Percentiles rank a stretch among this genome's conserved stretches.
phyloP scores from a whole-genome alignment of 2,797 vertebrate genomes.

The Lates japonicus region DNA sequence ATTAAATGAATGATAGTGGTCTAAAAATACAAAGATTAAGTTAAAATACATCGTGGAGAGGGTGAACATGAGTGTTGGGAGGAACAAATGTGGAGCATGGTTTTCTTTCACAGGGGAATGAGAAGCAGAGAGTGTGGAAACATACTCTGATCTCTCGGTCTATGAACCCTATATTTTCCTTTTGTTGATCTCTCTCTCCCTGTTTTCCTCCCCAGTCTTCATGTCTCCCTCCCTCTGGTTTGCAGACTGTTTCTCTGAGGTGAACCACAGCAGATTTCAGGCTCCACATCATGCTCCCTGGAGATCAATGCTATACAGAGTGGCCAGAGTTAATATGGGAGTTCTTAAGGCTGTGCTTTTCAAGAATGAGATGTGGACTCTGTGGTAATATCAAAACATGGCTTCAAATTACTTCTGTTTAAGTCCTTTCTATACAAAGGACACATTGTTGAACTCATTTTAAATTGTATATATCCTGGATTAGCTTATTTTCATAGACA shows the following conservation, averaged over 20 bases:
- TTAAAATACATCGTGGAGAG: not conserved
- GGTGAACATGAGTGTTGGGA: not conserved
- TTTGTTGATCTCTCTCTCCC: conserved; percentile 18
- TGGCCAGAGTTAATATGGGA: conserved; percentile 37
- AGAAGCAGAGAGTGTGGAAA: conserved; percentile 39
- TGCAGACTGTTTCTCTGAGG: conserved; percentile 62
- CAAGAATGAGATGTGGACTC: conserved; percentile 3
- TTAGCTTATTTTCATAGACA: not conserved
- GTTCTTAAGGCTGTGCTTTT: conserved; percentile 11
- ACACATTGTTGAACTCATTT: not conserved
- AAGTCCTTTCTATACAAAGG: not conserved
- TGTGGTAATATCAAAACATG: conserved; percentile 2
- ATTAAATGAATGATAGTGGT: not conserved
- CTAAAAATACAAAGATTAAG: not conserved
- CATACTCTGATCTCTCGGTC: conserved; percentile 20
- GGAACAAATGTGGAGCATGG: conserved; percentile 4
- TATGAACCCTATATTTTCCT: conserved; percentile 33
- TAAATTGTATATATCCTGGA: not conserved
- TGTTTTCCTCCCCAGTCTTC: conserved; percentile 31
- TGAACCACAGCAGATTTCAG: conserved; percentile 73
- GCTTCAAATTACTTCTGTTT: conserved; percentile 8
- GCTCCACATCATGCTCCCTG: conserved; percentile 53
- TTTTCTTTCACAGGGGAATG: conserved; percentile 2
- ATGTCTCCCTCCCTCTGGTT: conserved; percentile 44
- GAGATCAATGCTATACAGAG: conserved; percentile 9